These are phyloP conservation scores for Stenchaetothrips biformis DNA, from an alignment of 2,888 invertebrate species.

Conservation along the genomic window DNA sequence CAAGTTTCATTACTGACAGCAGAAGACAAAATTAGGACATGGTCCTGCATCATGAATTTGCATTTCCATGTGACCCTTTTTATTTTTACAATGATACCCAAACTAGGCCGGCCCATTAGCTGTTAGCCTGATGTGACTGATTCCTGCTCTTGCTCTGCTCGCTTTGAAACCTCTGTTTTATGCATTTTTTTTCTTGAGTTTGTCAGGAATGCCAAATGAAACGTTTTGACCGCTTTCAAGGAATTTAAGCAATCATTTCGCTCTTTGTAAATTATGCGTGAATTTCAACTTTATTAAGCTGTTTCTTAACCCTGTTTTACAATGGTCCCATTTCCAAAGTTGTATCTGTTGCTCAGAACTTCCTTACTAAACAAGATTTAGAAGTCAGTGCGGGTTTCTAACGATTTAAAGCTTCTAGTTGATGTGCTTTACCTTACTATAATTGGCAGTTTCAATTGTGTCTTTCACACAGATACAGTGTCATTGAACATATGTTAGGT, in stretches of 20 bases:
- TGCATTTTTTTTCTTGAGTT: background rate
- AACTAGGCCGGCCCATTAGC: background rate
- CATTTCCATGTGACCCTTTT: no score
- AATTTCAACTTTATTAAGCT: background rate
- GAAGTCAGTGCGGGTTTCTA: background rate
- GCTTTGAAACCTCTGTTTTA: background rate
- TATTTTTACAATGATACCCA: background rate
- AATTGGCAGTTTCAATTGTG: no score
- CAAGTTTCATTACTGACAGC: no score
- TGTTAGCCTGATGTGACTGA: background rate
- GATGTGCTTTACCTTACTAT: no score
- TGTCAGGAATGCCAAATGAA: background rate
- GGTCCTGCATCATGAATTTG: no score
- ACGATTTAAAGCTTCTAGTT: no score
- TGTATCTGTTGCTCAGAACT: background rate
- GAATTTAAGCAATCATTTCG: background rate
- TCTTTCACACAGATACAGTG: no score
- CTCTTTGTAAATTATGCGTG: background rate
- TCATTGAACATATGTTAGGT: no score
- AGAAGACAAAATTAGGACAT: no score
- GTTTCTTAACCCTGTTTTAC: background rate
- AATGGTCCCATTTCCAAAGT: background rate
- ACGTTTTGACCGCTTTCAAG: background rate
- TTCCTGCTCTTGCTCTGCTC: slow-evolving; percentile 2
- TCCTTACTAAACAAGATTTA: background rate